Conservation (phyloP, 2,888 invertebrate species). For the Caenorhabditis sinica region DNA sequence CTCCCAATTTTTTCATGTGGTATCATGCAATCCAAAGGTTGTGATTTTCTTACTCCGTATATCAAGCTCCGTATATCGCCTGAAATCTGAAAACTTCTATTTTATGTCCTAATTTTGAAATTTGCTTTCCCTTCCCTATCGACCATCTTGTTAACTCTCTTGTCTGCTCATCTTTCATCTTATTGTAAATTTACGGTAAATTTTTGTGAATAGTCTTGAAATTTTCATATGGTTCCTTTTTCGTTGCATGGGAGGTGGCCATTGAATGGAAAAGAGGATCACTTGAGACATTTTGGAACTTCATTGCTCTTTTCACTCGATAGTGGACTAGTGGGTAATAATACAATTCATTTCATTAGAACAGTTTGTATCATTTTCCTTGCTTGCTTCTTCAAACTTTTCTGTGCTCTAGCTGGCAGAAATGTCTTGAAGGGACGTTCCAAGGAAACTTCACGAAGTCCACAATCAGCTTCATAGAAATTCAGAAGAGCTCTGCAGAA, state of each 20-base stretch:
- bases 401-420: conserved; percentile 56
- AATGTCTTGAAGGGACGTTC: conserved; percentile 61
- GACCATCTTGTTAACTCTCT: conserved; percentile 24
- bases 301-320: too few relatives aligned
- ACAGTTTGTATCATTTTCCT: conserved; percentile 60
- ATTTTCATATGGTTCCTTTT: not conserved
- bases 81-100: not conserved
- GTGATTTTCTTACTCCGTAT: conserved; percentile 12
- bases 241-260: not conserved
- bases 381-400: conserved; percentile 56
- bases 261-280: too few relatives aligned
- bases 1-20: not conserved
- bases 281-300: too few relatives aligned
- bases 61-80: too few relatives aligned
- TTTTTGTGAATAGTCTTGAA: conserved; percentile 12
- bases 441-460: conserved; percentile 41
- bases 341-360: conserved; percentile 21
- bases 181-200: conserved; percentile 1
- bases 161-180: conserved; percentile 15
- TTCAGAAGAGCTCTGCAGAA: conserved; percentile 55
- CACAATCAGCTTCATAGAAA: conserved; percentile 63
- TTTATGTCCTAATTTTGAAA: not conserved
- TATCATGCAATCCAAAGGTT: conserved; percentile 28
- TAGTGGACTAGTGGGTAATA: not conserved
- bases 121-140: not conserved